Evolutionary conservation across 2,113 vertebrate species (phyloP), one percentile per base, ranked within the genome.

Genomic region (Ciconia stormi): DNA sequence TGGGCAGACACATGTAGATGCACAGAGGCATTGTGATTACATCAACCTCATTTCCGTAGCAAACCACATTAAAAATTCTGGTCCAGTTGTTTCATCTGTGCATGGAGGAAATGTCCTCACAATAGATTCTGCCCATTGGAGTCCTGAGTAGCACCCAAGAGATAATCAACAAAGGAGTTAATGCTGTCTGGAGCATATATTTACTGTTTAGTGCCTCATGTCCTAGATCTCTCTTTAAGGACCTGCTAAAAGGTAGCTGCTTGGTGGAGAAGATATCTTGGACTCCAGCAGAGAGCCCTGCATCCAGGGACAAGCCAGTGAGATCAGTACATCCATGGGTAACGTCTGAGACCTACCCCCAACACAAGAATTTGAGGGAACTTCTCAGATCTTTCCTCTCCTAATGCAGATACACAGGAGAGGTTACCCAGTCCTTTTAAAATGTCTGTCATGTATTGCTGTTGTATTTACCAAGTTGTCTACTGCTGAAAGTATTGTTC

Each of bases 391-490:
- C 22, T 82, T 74, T 81, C 34, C 67, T 56, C 29, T 80, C 59
- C 40, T 52, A 22, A 23, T 16, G 16, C 61, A 82, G 52, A 29
- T n/a, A 18, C 23, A 36, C 34, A 50, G 7, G 27, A 89, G 20
- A 44, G 25, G 22, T 66, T 80, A 67, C 17, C 23, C 46, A 81
- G 56, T 36, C 50, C 44, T 55, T 84, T 46, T 61, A 58, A 66
- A 86, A 22, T 3, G 0, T 65, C 30, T 36, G 30, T 11, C 2
- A 0, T 19, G 2, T 61, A 44, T 59, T 69, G 19, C 21, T 62
- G 42, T 61, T 61, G 58, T 49, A 40, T 88, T 87, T 91, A n/a
- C 61, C 46, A 56, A 71, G 76, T 66, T 63, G 10, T 58, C 34
- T 70, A 6, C 38, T 62, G 61, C 66, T 81, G 67, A 58, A 79